A percentile compares a stretch with the other conserved stretches of the same genome.
Conservation (phyloP, 2,797 vertebrate species). For the Oryzias dopingdopingensis region DNA sequence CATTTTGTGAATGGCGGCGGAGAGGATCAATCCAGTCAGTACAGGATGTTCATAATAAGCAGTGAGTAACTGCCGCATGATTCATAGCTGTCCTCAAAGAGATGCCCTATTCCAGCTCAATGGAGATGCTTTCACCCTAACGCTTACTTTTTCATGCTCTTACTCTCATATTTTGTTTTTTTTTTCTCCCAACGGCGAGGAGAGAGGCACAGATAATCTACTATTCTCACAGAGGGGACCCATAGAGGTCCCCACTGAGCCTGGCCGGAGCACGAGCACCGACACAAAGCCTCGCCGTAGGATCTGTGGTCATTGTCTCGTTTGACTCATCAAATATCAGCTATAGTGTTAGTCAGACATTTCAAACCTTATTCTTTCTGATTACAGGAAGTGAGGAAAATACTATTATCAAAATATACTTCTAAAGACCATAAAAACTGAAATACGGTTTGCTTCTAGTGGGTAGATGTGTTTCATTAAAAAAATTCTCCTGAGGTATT, state of each 20-base stretch:
- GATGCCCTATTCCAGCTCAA: slow-evolving; percentile 58
- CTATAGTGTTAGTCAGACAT: neutral
- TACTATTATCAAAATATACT: too few relatives aligned
- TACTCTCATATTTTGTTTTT: slow-evolving; percentile 18
- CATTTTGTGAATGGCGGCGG: slow-evolving; percentile 73
- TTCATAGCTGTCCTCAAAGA: slow-evolving; percentile 66
- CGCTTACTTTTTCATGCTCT: slow-evolving; percentile 31
- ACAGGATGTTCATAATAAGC: slow-evolving; percentile 76
- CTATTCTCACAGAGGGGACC: slow-evolving; percentile 53
- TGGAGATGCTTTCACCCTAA: slow-evolving; percentile 48
- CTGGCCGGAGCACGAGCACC: slow-evolving; percentile 49
- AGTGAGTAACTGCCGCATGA: slow-evolving; percentile 73
- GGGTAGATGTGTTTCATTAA: too few relatives aligned
- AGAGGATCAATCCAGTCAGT: slow-evolving; percentile 70
- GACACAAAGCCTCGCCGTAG: slow-evolving; percentile 54
- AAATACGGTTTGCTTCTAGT: too few relatives aligned
- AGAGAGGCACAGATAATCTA: slow-evolving; percentile 53
- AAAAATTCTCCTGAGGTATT: too few relatives aligned
- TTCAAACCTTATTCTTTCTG: too few relatives aligned
- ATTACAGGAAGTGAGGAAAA: too few relatives aligned
- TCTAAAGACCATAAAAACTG: too few relatives aligned
- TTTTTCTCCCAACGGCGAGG: slow-evolving; percentile 32
- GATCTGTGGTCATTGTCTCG: slow-evolving; percentile 37
- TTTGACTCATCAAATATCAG: neutral
- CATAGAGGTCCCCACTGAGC: slow-evolving; percentile 38